Conservation (phyloP, 1,140 invertebrate species). For the Drosophila equinoxialis region DNA sequence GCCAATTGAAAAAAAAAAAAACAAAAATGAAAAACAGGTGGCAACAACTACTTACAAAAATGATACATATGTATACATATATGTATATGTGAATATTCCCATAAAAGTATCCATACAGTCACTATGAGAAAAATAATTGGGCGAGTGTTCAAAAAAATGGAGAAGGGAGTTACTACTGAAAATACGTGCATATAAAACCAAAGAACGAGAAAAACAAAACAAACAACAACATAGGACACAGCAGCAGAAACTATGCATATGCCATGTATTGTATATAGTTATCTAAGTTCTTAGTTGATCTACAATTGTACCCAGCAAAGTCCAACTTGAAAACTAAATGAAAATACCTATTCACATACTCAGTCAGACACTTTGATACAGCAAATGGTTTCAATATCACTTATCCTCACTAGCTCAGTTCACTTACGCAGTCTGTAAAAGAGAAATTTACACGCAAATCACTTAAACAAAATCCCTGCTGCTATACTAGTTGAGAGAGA, state of each 20-base stretch:
- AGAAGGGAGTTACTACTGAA: conserved; percentile 53
- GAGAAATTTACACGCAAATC: conserved; percentile 16
- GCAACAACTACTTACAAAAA: conserved; percentile 17
- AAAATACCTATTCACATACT: conserved; percentile 34
- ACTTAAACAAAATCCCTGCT: conserved; percentile 14
- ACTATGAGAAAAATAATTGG: neutral
- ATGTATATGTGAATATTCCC: neutral
- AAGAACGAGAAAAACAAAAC: neutral
- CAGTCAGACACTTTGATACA: conserved; percentile 26
- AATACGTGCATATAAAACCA: no score
- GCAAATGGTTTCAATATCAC: conserved; percentile 68
- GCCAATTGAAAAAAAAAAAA: conserved; percentile 23
- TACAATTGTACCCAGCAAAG: conserved; percentile 14
- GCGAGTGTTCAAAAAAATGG: conserved; percentile 54
- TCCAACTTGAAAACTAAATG: conserved; percentile 40
- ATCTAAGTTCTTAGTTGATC: conserved; percentile 18
- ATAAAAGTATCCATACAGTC: neutral
- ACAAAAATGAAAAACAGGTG: conserved; percentile 18
- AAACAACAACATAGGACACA: conserved; percentile 8
- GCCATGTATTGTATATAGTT: conserved; percentile 1
- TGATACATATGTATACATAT: neutral
- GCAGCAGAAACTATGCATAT: conserved; percentile 14
- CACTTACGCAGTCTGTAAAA: conserved; percentile 12
- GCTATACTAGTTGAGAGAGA: conserved; percentile 13
- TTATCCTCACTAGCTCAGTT: conserved; percentile 37